Percentiles rank a stretch among this genome's conserved stretches.
Evolutionary conservation across 2,888 invertebrate species (phyloP).

Genomic region (Drosophila neutralis): DNA sequence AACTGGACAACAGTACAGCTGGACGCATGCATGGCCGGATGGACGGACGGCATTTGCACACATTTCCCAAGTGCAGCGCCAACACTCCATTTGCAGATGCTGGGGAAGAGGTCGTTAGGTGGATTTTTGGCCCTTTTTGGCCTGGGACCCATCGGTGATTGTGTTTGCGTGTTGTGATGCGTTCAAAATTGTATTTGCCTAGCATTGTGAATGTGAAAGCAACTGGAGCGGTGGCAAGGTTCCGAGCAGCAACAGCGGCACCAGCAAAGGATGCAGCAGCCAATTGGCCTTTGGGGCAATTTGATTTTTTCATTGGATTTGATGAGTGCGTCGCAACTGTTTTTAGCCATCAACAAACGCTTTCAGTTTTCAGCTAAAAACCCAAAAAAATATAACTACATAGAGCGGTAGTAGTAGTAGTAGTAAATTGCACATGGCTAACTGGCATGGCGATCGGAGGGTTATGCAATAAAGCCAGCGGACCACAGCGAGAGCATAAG

Average conservation of each 20-base stretch:
- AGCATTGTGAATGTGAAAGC: slow-evolving; percentile 59
- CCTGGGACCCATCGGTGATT: slow-evolving; percentile 61
- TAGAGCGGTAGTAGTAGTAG: not conserved
- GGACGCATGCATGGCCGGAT: slow-evolving; percentile 17
- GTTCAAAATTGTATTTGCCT: slow-evolving; percentile 78
- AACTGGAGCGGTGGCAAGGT: slow-evolving; percentile 1
- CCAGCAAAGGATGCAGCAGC: slow-evolving; percentile 47
- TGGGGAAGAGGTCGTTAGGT: not conserved
- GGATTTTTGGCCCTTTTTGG: slow-evolving; percentile 4
- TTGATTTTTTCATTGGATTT: slow-evolving; percentile 75
- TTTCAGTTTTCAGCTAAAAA: slow-evolving; percentile 65
- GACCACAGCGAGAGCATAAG: slow-evolving; percentile 44
- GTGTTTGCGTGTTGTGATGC: slow-evolving; percentile 81
- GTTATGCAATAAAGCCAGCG: slow-evolving; percentile 63
- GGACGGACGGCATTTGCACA: slow-evolving; percentile 30
- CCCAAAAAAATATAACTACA: slow-evolving; percentile 19
- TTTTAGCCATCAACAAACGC: slow-evolving; percentile 74
- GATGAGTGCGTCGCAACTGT: slow-evolving; percentile 60
- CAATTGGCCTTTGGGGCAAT: slow-evolving; percentile 69
- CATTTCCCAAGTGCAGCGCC: slow-evolving; percentile 65
- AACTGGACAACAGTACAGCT: slow-evolving; percentile 20
- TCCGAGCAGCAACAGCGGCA: not conserved
- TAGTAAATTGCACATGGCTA: slow-evolving; percentile 8
- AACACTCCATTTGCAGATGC: slow-evolving; percentile 75
- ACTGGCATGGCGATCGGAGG: not conserved